Evolutionary conservation across 2,888 invertebrate species (phyloP).

Genomic region (Zygothrica quintamaculata): DNA sequence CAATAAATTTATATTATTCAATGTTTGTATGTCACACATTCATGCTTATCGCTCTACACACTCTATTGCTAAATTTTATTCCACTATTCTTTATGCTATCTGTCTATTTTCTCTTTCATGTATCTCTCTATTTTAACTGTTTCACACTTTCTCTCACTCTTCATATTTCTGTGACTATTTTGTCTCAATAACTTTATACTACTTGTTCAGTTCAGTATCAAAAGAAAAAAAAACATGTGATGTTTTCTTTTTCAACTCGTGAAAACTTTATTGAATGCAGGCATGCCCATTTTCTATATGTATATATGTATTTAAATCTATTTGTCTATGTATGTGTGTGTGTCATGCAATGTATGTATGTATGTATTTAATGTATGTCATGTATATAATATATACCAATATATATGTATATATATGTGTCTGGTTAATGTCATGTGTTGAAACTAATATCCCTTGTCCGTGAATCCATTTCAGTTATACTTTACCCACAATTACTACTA

Average conservation of each 20-base stretch:
- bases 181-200: not conserved
- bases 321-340: constrained; percentile 9
- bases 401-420: constrained; percentile 21
- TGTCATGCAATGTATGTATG: constrained; percentile 22
- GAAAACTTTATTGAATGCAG: constrained; percentile 18
- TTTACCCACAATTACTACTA: too few relatives aligned
- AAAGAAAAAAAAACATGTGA: too few relatives aligned
- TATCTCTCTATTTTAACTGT: constrained; percentile 5
- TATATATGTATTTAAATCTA: constrained; percentile 16
- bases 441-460: constrained; percentile 1
- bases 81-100: not conserved
- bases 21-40: constrained; percentile 40
- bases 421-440: constrained; percentile 19
- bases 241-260: not conserved
- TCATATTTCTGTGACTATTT: not conserved
- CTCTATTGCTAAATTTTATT: too few relatives aligned
- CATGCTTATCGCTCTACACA: constrained; percentile 32
- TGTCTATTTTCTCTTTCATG: constrained; percentile 18
- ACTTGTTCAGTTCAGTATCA: not conserved
- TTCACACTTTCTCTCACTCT: not conserved
- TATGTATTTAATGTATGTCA: constrained; percentile 22
- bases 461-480: not conserved
- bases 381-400: constrained; percentile 13
- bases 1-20: constrained; percentile 33
- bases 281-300: constrained; percentile 29